Percentiles rank a stretch among this genome's conserved stretches.
Conservation (phyloP, 1,140 invertebrate genomes). For the Asobara japonica region DNA sequence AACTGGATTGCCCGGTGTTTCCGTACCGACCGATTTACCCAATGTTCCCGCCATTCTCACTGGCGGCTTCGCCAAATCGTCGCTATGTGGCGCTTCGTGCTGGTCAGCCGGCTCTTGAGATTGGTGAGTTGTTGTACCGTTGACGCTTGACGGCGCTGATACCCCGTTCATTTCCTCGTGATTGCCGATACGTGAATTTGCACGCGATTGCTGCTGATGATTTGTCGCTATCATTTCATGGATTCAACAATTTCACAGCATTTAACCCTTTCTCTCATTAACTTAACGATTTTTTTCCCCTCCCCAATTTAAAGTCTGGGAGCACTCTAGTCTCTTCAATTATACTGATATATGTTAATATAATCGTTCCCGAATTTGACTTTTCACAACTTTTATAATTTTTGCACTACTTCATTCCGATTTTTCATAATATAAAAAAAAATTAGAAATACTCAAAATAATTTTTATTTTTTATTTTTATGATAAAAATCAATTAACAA, state of each 20-base stretch:
- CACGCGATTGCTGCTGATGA: slow-evolving; percentile 49
- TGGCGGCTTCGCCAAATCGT: slow-evolving; percentile 45
- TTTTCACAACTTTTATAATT: not conserved
- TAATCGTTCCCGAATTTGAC: too few relatives aligned
- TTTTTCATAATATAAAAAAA: too few relatives aligned
- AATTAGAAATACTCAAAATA: too few relatives aligned
- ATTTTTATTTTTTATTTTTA: too few relatives aligned
- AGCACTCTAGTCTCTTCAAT: too few relatives aligned
- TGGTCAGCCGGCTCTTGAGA: slow-evolving; percentile 48
- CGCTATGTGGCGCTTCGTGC: slow-evolving; percentile 62
- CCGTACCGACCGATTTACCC: slow-evolving; percentile 47
- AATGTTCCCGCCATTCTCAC: slow-evolving; percentile 43
- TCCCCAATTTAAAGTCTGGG: too few relatives aligned
- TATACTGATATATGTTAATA: too few relatives aligned
- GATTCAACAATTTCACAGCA: too few relatives aligned
- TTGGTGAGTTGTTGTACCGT: slow-evolving; percentile 14
- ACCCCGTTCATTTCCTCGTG: slow-evolving; percentile 42
- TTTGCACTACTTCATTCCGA: slow-evolving; percentile 29
- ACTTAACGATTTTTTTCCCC: too few relatives aligned
- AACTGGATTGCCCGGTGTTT: slow-evolving; percentile 51
- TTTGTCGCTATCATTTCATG: slow-evolving; percentile 47
- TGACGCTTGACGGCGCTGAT: slow-evolving; percentile 59
- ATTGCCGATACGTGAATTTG: slow-evolving; percentile 50
- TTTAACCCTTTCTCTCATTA: too few relatives aligned
- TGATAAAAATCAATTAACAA: too few relatives aligned